Base-by-base conservation (phyloP, 2,113 vertebrate genomes). In the Periophthalmodon schlosseri region DNA sequence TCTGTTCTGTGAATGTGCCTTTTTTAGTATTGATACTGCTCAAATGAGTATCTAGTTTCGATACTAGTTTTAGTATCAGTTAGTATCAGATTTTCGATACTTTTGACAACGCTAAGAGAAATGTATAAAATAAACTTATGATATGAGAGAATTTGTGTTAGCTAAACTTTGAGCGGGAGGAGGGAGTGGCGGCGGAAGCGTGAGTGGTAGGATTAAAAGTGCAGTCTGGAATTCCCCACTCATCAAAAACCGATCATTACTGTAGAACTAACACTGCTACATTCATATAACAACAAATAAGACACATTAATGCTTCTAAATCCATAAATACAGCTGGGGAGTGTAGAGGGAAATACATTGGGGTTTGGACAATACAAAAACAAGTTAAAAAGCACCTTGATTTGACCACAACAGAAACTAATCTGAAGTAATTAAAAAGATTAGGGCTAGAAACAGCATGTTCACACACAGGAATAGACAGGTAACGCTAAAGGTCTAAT, bases 181-280 rank as follows among this genome's bases (percentile, higher is more conserved):
- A n/a, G 20, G 54, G 36, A 57, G 47, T 16, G 72, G 1, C 54
- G 76, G 77, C 75, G 84, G 86, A 91, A 91, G 70, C 75, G 77
- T 73, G 79, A 65, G 76, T 73, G 74, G 54, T 24, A 61, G 81
- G 88, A 89, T 90, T 88, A 91, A 74, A 84, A 39, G 20, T 21
- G 52, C 52, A 56, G 52, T n/a, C 79, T 90, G 88, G 88, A 92
- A 91, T 92, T 89, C 79, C 91, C 90, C 82, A 39, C 67, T 88
- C 87, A 89, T 91, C 86, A 90, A 83, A 91, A 81, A 87, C 81
- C 76, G 78, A 81, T 87, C 79, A 91, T 90, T 84, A 88, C 70
- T 89, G 70, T 76, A 76, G 50, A 78, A 81, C 74, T 60, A n/a
- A 68, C 69, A 21, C 74, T 23, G 74, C 67, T 54, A 72, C 47